Base-by-base conservation (phyloP, 2,888 invertebrate species). In the Leptura quadrifasciata region DNA sequence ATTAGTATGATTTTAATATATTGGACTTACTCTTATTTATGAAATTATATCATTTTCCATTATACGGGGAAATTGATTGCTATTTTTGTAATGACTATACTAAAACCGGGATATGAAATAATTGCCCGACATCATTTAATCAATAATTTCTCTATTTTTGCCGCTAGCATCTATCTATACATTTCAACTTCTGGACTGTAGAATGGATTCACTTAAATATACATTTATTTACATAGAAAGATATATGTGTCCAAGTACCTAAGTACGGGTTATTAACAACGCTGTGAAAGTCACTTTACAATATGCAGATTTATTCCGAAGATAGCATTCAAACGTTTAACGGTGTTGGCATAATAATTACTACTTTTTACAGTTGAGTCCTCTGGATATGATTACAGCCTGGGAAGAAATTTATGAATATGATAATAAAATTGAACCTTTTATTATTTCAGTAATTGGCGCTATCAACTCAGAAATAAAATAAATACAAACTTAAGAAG, bases 71-170 rank as follows among this genome's bases (percentile, higher is more conserved):
- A 31, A 31, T 31, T 31, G 5, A 31, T 31, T 4, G 27, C 27
- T 8, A 31, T 8, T 31, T 31, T 31, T 31, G 27, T 31, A 31
- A 31, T 31, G 6, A 31, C 15, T 6, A 12, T 15, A 39, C 0
- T 39, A 39, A 39, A 15, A 6, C 15, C 12, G 39, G 8, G 0
- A 39, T 39, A 39, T 39, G 15, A 1, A 35, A 35, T 8, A 35
- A 61, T 17, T 61, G 17, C 35, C 61, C 35, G 35, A 17, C 24
- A 6, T 61, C 27, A 10, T 31, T 18, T 61, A 61, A 61, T 35
- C 35, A 61, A 31, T 17, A 18, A 31, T 63, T 63, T 63, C 39
- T 39, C 39, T 39, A 63, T 39, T 63, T 63, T 39, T 63, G 39
- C 63, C 15, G 39, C 39, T 63, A 63, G 18, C 0, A n/a, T 31